Evolutionary conservation across 2,888 invertebrate genomes (phyloP).

Genomic region (Griposia aprilina): DNA sequence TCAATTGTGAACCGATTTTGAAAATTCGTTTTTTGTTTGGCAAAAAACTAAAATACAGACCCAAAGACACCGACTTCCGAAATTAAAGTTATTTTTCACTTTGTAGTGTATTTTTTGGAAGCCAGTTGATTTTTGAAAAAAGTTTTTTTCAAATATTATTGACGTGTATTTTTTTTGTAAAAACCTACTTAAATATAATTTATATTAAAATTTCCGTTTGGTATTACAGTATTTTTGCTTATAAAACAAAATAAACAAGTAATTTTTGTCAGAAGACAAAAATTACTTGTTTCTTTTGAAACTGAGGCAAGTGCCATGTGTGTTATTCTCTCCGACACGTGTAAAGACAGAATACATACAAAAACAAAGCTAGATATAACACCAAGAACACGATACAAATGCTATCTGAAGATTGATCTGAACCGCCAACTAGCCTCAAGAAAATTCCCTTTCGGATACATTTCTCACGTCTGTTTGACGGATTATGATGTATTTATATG

Average conservation of each 20-base stretch:
- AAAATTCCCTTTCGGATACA: conserved; percentile 66
- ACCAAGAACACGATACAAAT: conserved; percentile 36
- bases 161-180: background rate
- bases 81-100: no score
- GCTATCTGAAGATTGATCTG: conserved; percentile 61
- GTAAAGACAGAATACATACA: conserved; percentile 25
- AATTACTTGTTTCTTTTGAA: no score
- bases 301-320: no score
- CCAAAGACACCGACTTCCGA: no score
- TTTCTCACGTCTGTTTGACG: conserved; percentile 75
- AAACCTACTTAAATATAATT: background rate
- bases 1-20: no score
- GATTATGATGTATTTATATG: conserved; percentile 81
- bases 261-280: conserved; percentile 2
- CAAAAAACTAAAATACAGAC: no score
- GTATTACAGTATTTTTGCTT: background rate
- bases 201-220: background rate
- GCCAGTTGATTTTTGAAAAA: no score
- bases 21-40: no score
- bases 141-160: no score
- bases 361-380: conserved; percentile 34
- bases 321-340: conserved; percentile 1
- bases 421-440: conserved; percentile 51
- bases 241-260: background rate
- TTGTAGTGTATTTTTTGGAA: no score